Evolutionary conservation across 2,888 invertebrate species (phyloP).

Genomic region (Phalangium opilio): DNA sequence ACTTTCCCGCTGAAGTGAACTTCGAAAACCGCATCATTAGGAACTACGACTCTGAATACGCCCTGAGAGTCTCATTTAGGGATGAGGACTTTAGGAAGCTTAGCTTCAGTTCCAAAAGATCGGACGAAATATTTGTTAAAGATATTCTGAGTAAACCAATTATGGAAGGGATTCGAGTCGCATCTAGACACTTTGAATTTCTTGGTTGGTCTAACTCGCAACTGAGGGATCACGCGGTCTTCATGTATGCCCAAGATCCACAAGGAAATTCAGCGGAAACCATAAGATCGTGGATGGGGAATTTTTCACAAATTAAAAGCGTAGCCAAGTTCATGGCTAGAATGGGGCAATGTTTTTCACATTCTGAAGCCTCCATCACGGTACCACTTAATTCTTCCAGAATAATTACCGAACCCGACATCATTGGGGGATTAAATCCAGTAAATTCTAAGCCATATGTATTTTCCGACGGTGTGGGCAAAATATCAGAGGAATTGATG

Average conservation of each 20-base stretch:
- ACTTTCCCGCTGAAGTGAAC: conserved; percentile 15
- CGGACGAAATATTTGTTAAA: conserved; percentile 5
- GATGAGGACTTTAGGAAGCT: conserved; percentile 14
- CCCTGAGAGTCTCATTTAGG: conserved; percentile 14
- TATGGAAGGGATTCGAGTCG: conserved; percentile 11
- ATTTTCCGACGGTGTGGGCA: conserved; percentile 21
- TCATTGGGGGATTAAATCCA: too few species aligned
- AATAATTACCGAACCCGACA: too few species aligned
- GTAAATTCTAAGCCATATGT: conserved; percentile 9
- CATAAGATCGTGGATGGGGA: conserved; percentile 20
- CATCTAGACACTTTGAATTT: conserved; percentile 16
- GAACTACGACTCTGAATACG: conserved; percentile 17
- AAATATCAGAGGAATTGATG: conserved; percentile 13
- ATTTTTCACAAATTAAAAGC: conserved; percentile 18
- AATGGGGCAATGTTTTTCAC: conserved; percentile 22
- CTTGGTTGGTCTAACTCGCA: conserved; percentile 22
- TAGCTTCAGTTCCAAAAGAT: conserved; percentile 8
- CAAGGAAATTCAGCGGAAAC: conserved; percentile 9
- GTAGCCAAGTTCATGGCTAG: conserved; percentile 21
- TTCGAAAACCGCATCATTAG: conserved; percentile 7
- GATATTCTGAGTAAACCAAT: conserved; percentile 7
- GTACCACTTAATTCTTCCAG: too few species aligned
- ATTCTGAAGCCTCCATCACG: background rate
- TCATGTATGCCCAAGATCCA: conserved; percentile 17
- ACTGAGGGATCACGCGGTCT: conserved; percentile 21